A percentile compares a stretch with the other conserved stretches of the same genome.
phyloP scores from a whole-genome alignment of 2,797 vertebrate genomes.

The Mionectes olivaceus region DNA sequence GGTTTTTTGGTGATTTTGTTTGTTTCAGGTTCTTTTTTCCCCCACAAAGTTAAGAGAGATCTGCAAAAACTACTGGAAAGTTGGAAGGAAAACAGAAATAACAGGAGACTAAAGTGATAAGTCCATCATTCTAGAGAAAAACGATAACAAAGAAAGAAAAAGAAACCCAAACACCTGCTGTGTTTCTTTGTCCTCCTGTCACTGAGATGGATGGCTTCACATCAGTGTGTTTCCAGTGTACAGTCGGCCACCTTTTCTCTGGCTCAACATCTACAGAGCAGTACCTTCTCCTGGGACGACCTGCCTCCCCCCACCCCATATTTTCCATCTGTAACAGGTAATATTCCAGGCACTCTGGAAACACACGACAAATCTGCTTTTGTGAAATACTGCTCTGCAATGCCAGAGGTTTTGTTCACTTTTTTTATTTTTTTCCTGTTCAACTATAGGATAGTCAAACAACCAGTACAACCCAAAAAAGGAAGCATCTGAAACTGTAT shows the following conservation, averaged over 20 bases:
- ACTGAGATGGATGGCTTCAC: conserved; percentile 1
- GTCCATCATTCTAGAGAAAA: neutral
- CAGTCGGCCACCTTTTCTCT: neutral
- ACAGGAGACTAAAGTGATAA: neutral
- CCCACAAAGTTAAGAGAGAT: neutral
- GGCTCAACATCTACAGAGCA: neutral
- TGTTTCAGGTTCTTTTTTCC: neutral
- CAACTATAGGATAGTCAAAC: neutral
- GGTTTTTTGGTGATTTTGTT: neutral
- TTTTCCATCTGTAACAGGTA: conserved; percentile 10
- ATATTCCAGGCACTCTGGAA: neutral
- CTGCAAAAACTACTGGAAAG: neutral
- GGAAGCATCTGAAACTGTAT: conserved; percentile 1
- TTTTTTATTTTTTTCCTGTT: neutral
- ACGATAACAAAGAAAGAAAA: neutral
- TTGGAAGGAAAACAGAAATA: neutral
- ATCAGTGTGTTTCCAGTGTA: rapidly evolving
- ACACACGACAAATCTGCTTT: neutral
- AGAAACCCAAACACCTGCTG: neutral
- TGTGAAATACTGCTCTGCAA: neutral
- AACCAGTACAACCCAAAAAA: neutral
- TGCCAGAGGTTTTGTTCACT: neutral
- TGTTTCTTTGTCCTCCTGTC: neutral
- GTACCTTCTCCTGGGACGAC: neutral
- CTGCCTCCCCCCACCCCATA: neutral